Conservation (phyloP, 2,888 invertebrate species). For the Orthosia gothica region DNA sequence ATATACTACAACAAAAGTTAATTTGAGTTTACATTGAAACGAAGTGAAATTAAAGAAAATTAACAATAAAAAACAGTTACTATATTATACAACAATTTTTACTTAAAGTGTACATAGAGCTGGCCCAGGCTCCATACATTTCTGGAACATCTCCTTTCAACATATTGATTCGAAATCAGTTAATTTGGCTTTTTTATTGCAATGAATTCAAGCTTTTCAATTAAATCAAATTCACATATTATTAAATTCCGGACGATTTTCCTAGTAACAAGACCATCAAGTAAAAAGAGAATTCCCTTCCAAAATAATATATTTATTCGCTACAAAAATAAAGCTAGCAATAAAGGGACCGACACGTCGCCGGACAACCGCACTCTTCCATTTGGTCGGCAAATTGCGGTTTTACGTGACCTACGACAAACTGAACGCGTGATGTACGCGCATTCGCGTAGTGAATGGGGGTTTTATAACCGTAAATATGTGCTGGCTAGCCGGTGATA, state of each 20-base stretch:
- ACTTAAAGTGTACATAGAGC: too few species aligned
- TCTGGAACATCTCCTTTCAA: too few species aligned
- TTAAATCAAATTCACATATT: background rate
- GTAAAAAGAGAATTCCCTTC: constrained; percentile 40
- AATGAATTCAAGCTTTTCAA: background rate
- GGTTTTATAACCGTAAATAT: constrained; percentile 66
- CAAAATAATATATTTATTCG: constrained; percentile 61
- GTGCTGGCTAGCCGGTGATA: constrained; percentile 50
- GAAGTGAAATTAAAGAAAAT: too few species aligned
- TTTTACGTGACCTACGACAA: constrained; percentile 76
- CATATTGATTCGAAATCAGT: background rate
- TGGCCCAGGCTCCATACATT: too few species aligned
- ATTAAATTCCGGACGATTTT: background rate
- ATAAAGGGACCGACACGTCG: constrained; percentile 78
- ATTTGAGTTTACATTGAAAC: too few species aligned
- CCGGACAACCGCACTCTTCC: constrained; percentile 76
- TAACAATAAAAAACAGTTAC: too few species aligned
- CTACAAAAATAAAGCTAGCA: constrained; percentile 74
- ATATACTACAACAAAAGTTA: too few species aligned
- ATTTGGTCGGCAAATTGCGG: constrained; percentile 79
- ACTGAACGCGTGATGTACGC: constrained; percentile 68
- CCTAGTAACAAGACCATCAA: background rate
- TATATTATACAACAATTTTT: too few species aligned
- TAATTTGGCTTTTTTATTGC: background rate
- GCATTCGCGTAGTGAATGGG: constrained; percentile 53